Percentiles rank a stretch among this genome's conserved stretches.
phyloP scores from a whole-genome alignment of 1,140 invertebrate genomes.

The Halictus rubicundus region DNA sequence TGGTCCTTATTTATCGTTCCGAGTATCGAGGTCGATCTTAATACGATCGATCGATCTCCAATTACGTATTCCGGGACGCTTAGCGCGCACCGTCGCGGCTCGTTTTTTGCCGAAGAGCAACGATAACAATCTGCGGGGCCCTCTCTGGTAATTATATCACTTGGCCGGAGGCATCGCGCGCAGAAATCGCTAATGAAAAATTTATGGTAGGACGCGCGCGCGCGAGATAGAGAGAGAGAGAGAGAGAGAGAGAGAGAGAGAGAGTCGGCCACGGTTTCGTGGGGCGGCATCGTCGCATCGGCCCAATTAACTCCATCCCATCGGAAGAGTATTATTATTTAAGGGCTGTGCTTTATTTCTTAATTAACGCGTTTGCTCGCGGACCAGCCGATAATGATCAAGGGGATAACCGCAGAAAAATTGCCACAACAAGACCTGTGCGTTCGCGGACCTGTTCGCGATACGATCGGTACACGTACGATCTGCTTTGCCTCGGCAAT shows the following conservation, averaged over 20 bases:
- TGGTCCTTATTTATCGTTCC: background rate
- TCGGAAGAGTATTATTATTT: background rate
- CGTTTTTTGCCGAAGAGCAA: no score
- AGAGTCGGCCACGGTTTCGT: background rate
- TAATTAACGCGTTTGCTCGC: constrained; percentile 37
- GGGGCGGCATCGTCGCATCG: background rate
- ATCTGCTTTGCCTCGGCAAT: constrained; percentile 3
- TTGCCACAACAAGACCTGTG: background rate
- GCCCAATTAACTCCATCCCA: background rate
- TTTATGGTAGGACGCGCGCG: background rate
- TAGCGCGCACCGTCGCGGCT: no score
- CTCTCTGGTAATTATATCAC: background rate
- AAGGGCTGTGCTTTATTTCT: background rate
- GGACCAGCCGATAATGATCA: constrained; percentile 18
- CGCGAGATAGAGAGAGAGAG: no score
- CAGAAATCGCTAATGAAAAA: background rate
- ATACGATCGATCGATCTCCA: background rate
- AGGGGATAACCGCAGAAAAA: constrained; percentile 2
- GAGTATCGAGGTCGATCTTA: no score
- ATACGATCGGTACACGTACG: constrained; percentile 40
- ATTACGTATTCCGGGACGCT: background rate
- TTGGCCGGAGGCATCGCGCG: background rate
- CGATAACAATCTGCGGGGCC: background rate
- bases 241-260: no score
- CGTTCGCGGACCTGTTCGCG: background rate